Base-by-base conservation (phyloP, 92 coral and sea anemone genomes). In the Paragorgia papillata region DNA sequence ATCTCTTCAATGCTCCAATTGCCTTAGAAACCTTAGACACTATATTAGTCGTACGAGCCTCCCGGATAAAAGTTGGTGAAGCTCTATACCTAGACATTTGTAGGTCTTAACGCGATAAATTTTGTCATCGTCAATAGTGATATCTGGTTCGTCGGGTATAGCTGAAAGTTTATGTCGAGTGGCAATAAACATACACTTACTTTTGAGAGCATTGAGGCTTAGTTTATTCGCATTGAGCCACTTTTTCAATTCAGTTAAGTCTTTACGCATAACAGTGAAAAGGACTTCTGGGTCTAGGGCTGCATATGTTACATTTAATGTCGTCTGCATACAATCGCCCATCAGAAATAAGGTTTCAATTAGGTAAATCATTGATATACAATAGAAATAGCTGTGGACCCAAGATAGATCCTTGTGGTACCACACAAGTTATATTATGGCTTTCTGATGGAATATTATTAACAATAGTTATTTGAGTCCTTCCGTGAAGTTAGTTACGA, bases 201-300 rank as follows among this genome's bases (percentile, higher is more conserved):
- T 76, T 34, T 76, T 46, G 32, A 76, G 15, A 12, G 65, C 62
- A 62, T 76, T 76, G 26, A 76, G 73, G 28, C 74, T 76, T 41
- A 75, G 35, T 22, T 51, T 68, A 25, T 76, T 75, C 14, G 0
- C 14, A 56, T 74, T 48, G 2, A 57, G 67, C 80, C 54, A 57
- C 21, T 57, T 43, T 58, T 74, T 29, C 27, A 74, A 57, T 31
- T 54, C 43, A 39, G n/a, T 32, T 32, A 74, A 50, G 31, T 74
- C 80, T 32, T 57, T 25, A 74, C 67, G 53, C 53, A 46, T 46
- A n/a, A 46, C 53, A 46, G 53, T 46, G 53, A 46, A 46, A 46
- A 46, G 53, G 17, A 6, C 2, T 46, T 46, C 53, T 46, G 53
- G 53, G 53, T 46, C 9, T 6, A 6, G 14, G 53, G 53, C 53